Base-by-base conservation (phyloP, 2,113 vertebrate genomes). In the Rostratula benghalensis region DNA sequence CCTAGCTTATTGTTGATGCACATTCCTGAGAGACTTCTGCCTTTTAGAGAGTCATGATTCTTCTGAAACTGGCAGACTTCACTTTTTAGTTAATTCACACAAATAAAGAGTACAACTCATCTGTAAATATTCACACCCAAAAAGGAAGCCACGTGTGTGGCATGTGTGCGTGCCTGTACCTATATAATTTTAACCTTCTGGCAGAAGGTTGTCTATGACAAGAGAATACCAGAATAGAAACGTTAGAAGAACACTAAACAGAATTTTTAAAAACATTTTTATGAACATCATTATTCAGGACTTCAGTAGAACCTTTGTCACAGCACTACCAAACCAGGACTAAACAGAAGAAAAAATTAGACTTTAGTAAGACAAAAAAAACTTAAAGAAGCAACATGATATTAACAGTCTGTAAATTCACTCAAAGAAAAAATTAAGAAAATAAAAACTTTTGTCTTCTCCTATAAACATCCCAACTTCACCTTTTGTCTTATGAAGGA, bases 101-200 rank as follows among this genome's bases (percentile, higher is more conserved):
- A 50, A 5, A n/a, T 14, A 31, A 67, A 39, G 5, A 63, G 16
- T 60, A 74, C 30, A 90, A 28, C 39, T 81, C 45, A 56, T 50
- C 51, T 85, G 43, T 59, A 81, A 78, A 74, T 54, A 57, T 33
- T 33, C 12, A 60, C 28, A 86, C 27, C 6, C 30, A 69, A 68
- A 67, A 39, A 81, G 37, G 19, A 68, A 73, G 70, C 10, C 1
- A 0, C 7, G 3, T 35, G 22, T 11, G 7, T 31, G 7, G 23
- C 37, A 10, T 27, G 28, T 9, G 7, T 5, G 13, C 0, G 0
- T 5, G 4, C 24, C 25, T 27, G 6, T 25, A 43, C 4, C 3
- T 33, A 41, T 2, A 5, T n/a, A 70, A 70, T 31, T 70, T 67
- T 31, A 79, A 86, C 11, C 31, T 60, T 75, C n/a, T 46, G 37